Evolutionary conservation across 1,140 invertebrate genomes (phyloP).

Genomic region (Condylostylus longicornis): DNA sequence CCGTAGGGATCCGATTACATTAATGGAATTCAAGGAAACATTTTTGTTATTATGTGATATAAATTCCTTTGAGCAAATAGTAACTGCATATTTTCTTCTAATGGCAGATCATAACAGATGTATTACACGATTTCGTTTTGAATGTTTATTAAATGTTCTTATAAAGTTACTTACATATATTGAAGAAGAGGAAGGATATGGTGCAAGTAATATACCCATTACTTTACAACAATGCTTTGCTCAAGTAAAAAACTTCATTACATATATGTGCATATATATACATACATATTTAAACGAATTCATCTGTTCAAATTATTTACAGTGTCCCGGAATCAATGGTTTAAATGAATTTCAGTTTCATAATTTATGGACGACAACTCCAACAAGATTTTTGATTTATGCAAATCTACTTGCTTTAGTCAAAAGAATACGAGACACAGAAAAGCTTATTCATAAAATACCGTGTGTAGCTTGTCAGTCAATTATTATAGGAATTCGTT

Average conservation of each 20-base stretch:
- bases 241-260: slow-evolving; percentile 4
- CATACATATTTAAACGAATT: not conserved
- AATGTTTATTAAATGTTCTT: slow-evolving; percentile 20
- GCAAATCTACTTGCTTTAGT: slow-evolving; percentile 23
- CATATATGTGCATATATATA: not conserved
- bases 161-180: slow-evolving; percentile 22
- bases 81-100: slow-evolving; percentile 19
- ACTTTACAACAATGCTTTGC: slow-evolving; percentile 23
- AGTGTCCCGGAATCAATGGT: slow-evolving; percentile 19
- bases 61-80: slow-evolving; percentile 17
- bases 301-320: slow-evolving; percentile 1
- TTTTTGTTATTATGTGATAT: slow-evolving; percentile 26
- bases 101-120: slow-evolving; percentile 18
- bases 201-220: slow-evolving; percentile 17
- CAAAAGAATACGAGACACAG: slow-evolving; percentile 27
- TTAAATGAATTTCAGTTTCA: slow-evolving; percentile 22
- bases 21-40: slow-evolving; percentile 25
- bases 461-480: slow-evolving; percentile 18
- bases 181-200: slow-evolving; percentile 25
- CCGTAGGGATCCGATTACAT: slow-evolving; percentile 21
- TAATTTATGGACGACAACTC: slow-evolving; percentile 19
- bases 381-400: slow-evolving; percentile 27
- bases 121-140: slow-evolving; percentile 22
- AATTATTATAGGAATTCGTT: slow-evolving; percentile 25
- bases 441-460: slow-evolving; percentile 25